A percentile compares a stretch with the other conserved stretches of the same genome.
Conservation (phyloP, 2,113 vertebrate species). For the Eidolon helvum region DNA sequence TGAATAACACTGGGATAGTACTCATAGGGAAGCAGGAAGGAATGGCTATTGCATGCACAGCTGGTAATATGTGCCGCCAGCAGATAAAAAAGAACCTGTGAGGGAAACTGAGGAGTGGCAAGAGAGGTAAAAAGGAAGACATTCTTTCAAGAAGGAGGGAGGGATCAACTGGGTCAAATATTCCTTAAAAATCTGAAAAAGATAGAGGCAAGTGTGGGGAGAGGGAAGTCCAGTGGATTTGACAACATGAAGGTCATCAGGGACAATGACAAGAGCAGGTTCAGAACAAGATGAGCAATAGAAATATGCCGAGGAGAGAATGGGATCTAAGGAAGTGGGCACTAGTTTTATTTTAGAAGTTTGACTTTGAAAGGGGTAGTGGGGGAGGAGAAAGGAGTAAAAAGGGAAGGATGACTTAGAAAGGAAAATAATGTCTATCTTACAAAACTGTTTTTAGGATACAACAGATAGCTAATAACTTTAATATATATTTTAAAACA, state of each 20-base stretch:
- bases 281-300: not conserved
- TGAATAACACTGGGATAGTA: not conserved
- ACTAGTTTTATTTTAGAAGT: not conserved
- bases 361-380: not conserved
- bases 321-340: not conserved
- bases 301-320: not conserved
- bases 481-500: not conserved
- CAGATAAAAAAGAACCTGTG: not conserved
- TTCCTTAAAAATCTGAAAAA: not conserved
- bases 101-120: not conserved
- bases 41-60: not conserved
- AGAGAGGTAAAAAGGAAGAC: not conserved
- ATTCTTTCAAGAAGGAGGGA: not conserved
- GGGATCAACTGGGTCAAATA: not conserved
- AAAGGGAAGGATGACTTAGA: not conserved
- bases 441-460: not conserved
- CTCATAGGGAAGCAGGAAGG: not conserved
- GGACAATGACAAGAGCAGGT: not conserved
- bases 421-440: not conserved
- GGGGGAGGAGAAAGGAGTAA: not conserved
- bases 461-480: not conserved
- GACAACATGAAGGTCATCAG: not conserved
- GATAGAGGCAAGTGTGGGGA: rapidly evolving
- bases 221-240: not conserved
- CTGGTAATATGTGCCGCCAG: not conserved